Evolutionary conservation across 2,113 vertebrate species (phyloP).

Genomic region (Myanophis thanlyinensis): DNA sequence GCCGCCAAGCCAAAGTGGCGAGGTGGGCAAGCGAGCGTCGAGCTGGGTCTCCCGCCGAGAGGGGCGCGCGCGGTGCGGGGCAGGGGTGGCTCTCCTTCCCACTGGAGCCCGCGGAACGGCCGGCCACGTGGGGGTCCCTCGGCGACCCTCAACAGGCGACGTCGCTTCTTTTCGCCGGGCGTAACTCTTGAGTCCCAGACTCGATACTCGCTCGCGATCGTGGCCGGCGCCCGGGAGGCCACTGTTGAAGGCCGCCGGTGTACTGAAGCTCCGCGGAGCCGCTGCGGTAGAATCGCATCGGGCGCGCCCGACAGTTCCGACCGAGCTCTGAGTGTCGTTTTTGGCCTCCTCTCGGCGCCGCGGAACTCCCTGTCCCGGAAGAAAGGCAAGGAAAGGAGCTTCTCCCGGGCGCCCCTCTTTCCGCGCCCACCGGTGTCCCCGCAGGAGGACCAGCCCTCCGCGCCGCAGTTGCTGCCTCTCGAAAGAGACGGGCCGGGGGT

Average conservation of each 20-base stretch:
- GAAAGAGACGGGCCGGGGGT: background rate
- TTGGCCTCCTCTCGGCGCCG: background rate
- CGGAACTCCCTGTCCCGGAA: background rate
- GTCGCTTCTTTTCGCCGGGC: background rate
- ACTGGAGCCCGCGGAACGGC: background rate
- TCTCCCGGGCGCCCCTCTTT: background rate
- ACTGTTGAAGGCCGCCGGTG: background rate
- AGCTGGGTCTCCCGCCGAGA: background rate
- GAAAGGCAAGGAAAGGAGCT: background rate
- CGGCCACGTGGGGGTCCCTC: background rate
- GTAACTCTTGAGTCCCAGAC: background rate
- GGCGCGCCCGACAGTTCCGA: background rate
- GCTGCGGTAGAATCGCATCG: background rate
- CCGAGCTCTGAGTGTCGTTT: background rate
- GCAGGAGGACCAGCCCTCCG: background rate
- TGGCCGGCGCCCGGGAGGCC: background rate
- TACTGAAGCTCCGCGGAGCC: background rate
- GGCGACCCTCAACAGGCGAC: background rate
- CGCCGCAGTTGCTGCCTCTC: background rate
- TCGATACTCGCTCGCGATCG: background rate
- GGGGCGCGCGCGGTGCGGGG: background rate
- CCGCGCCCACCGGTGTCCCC: background rate
- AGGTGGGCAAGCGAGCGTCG: background rate
- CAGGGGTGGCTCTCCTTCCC: background rate
- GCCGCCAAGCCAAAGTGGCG: background rate